These are phyloP conservation scores for Odocoileus hemionus DNA, from an alignment of 2,113 vertebrate species.

Conservation along the genomic window DNA sequence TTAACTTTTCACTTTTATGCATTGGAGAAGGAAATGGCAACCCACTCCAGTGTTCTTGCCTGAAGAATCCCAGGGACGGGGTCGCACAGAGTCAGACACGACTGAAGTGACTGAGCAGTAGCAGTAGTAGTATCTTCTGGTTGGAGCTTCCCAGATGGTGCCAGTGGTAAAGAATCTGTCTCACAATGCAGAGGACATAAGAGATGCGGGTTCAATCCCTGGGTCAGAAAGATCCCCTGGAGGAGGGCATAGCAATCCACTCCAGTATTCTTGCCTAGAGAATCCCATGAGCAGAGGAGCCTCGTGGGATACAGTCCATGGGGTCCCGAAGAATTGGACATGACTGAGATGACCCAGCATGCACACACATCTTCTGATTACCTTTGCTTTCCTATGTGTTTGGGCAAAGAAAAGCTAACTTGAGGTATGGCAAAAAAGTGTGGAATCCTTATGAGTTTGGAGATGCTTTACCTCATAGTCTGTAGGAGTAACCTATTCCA, in stretches of 20 bases:
- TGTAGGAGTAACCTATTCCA: neutral
- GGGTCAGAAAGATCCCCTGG: neutral
- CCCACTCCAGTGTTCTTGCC: no score
- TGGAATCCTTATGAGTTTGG: neutral
- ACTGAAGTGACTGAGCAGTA: no score
- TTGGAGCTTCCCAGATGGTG: neutral
- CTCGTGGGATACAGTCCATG: neutral
- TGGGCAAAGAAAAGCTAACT: neutral
- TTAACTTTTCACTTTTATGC: no score
- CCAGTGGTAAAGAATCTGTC: neutral
- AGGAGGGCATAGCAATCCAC: neutral
- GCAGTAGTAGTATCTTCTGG: neutral
- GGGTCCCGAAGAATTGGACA: neutral
- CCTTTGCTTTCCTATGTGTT: neutral
- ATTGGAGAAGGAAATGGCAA: no score
- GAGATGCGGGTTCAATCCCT: neutral
- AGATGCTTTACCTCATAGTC: neutral
- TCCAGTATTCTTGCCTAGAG: neutral
- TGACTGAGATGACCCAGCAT: neutral
- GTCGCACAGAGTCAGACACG: no score
- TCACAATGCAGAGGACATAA: neutral
- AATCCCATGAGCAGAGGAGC: neutral
- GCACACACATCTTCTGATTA: neutral
- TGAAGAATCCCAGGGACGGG: no score
- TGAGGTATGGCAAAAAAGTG: neutral